phyloP scores from a whole-genome alignment of 2,888 invertebrate species.

The Cephus pulcher region DNA sequence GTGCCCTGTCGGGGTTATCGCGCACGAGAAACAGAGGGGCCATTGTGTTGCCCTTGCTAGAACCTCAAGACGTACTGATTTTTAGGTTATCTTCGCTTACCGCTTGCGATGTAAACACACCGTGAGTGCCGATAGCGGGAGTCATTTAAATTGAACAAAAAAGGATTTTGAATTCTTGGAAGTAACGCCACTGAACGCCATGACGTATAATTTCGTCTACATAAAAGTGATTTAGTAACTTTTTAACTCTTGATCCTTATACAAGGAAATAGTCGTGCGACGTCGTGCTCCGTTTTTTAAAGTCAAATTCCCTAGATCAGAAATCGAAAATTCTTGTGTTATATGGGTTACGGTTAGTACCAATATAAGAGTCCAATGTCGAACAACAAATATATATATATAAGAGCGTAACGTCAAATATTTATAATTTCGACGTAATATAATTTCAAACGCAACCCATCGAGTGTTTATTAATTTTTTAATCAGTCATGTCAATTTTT shows the following conservation, averaged over 20 bases:
- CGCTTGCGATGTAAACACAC: background rate
- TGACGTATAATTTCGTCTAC: background rate
- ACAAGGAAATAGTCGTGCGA: too few species aligned
- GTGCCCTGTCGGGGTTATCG: slow-evolving; percentile 43
- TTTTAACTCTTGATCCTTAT: background rate
- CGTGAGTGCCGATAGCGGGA: background rate
- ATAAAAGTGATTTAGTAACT: background rate
- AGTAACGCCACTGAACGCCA: background rate
- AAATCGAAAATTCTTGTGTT: too few species aligned
- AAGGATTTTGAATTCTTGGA: background rate
- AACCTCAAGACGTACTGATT: background rate
- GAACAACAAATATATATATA: too few species aligned
- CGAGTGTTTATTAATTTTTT: too few species aligned
- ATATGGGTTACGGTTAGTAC: too few species aligned
- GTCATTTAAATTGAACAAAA: background rate
- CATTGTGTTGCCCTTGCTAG: slow-evolving; percentile 29
- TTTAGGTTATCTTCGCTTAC: background rate
- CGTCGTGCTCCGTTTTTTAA: too few species aligned
- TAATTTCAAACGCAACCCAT: background rate
- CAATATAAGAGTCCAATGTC: too few species aligned
- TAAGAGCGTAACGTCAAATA: background rate
- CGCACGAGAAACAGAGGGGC: slow-evolving; percentile 34
- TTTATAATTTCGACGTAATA: background rate
- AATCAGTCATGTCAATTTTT: background rate
- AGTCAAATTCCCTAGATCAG: too few species aligned